Evolutionary conservation across 2,888 invertebrate genomes (phyloP), one percentile per base, ranked within the genome.

Genomic region (Lampropteryx suffumata): DNA sequence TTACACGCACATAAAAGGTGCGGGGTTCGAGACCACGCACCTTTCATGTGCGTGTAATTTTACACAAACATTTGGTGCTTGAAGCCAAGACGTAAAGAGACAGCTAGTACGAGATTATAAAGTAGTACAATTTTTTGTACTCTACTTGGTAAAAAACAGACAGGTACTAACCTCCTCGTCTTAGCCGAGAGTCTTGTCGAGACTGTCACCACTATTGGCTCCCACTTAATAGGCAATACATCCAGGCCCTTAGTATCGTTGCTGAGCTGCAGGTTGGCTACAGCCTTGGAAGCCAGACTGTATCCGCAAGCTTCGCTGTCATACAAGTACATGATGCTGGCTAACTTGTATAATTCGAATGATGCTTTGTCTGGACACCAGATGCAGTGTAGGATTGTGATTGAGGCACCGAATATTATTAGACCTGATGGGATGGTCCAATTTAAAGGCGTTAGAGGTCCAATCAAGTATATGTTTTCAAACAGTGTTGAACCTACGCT

Each of bases 251-350:
- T 56, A 0, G 84, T 84, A 0, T 76, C 60, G 35, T 81, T 82
- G 28, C 69, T 73, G 1, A 86, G 69, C 0, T 59, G 55, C 1
- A 85, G 43, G 28, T 76, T 74, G 1, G 55, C 49, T 1, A 80
- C 62, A 1, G 64, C 44, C 2, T 64, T 68, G 0, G 63, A 52
- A 0, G 57, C 55, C 1, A 57, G 44, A 1, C 74, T 44, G 1
- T 71, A 63, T 0, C 74, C 76, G 28, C 88, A 88, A 0, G 76
- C 76, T 0, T 68, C 49, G 1, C 71, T 69, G 37, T 88, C 87
- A 51, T 79, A 87, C 1, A 88, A 62, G 45, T 88, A 88, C 85
- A 86, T 86, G 42, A 87, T 76, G 3, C 85, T 76, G 1, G 65
- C 64, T 1, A 88, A 61, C 46, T 80, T 84, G 54, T 79, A 73